Conservation (phyloP, 2,888 invertebrate species). For the Incurvaria masculella region DNA sequence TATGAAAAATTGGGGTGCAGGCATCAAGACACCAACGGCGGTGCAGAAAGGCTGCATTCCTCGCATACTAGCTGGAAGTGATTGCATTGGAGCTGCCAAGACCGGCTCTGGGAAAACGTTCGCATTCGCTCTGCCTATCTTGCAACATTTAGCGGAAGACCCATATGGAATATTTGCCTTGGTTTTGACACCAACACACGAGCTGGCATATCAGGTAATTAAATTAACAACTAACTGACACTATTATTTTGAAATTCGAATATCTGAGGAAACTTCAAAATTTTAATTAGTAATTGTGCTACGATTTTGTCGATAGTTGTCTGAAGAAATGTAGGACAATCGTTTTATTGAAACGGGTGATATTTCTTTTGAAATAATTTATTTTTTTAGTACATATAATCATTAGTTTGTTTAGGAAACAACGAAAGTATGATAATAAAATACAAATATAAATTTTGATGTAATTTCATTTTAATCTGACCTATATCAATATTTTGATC, state of each 20-base stretch:
- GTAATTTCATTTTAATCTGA: no score
- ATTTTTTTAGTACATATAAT: no score
- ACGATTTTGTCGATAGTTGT: no score
- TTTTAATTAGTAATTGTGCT: no score
- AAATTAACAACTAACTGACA: neutral
- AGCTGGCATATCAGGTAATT: constrained; percentile 77
- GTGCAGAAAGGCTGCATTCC: constrained; percentile 83
- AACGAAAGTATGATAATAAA: no score
- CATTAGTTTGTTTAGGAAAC: no score
- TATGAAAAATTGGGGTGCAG: constrained; percentile 37
- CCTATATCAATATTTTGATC: no score
- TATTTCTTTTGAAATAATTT: no score
- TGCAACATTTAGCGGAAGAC: constrained; percentile 89
- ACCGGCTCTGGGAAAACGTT: constrained; percentile 98
- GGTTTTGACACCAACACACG: constrained; percentile 92
- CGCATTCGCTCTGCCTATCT: constrained; percentile 93
- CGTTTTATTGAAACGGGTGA: no score
- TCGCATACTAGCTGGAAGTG: constrained; percentile 70
- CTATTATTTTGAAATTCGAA: neutral
- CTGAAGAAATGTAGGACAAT: no score
- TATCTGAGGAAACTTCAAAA: neutral
- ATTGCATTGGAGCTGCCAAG: constrained; percentile 95
- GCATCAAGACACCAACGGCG: constrained; percentile 73
- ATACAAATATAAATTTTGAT: no score
- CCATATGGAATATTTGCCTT: constrained; percentile 96